These are phyloP conservation scores for Chrysogorgia sp. DNA, from an alignment of 92 coral and sea anemone genomes.

Conservation along the genomic window DNA sequence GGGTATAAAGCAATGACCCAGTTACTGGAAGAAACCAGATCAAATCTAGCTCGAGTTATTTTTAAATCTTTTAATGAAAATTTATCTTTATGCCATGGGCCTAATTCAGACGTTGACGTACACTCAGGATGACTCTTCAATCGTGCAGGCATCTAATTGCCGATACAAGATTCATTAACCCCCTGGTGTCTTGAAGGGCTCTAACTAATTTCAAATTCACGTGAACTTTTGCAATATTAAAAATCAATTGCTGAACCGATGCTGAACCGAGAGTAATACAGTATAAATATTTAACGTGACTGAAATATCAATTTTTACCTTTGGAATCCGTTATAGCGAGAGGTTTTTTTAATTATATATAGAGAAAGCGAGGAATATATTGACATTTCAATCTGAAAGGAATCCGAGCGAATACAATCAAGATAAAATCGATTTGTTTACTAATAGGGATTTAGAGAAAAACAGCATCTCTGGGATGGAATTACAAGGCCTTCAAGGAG, in stretches of 20 bases:
- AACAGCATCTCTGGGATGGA: not conserved
- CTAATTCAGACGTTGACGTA: too few relatives aligned
- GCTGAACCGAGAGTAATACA: not conserved
- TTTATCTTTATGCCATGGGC: too few relatives aligned
- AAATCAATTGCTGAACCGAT: not conserved
- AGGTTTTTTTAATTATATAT: not conserved
- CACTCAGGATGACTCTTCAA: too few relatives aligned
- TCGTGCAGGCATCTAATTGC: not conserved
- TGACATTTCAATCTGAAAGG: too few relatives aligned
- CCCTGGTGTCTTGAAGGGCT: not conserved
- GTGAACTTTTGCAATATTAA: conserved; percentile 8
- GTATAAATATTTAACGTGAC: not conserved
- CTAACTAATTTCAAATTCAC: conserved; percentile 17
- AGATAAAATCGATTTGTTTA: not conserved
- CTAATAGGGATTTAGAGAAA: not conserved
- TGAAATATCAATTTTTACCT: not conserved
- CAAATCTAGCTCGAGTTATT: too few relatives aligned
- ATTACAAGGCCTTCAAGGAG: not conserved
- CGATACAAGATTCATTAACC: not conserved
- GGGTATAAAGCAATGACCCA: too few relatives aligned
- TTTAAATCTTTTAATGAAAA: too few relatives aligned
- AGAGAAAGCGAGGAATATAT: too few relatives aligned
- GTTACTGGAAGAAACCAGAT: too few relatives aligned
- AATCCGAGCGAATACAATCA: too few relatives aligned
- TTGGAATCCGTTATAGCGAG: not conserved